Base-by-base conservation (phyloP, 2,113 vertebrate species). In the Nibea coibor region DNA sequence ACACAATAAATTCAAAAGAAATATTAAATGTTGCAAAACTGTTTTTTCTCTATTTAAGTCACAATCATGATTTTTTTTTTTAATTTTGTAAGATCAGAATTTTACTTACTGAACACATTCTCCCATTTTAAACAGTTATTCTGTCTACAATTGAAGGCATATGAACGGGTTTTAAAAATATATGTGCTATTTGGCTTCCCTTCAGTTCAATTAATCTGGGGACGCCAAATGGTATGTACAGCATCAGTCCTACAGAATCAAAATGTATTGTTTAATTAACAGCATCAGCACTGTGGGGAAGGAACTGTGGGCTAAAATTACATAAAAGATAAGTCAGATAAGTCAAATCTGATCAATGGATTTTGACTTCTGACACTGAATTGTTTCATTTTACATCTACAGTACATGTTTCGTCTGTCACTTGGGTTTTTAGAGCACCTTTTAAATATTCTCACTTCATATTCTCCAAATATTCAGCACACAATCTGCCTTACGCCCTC, bases 381-480 rank as follows among this genome's bases (percentile, higher is more conserved):
- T 16, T 15, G 61, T 65, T 19, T 39, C 15, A 20, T 39, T 62
- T 31, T 26, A 24, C 72, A 48, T 16, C 57, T 8, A 11, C 24
- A 69, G 20, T 12, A 12, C 64, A 61, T 17, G 16, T 63, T 39
- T 54, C 12, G n/a, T 48, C 24, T 72, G 26, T 62, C 72, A 50
- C 63, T 16, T 63, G 31, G 17, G 17, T 59, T 43, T 61, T 17
- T 48, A 50, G 74, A 58, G 71, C 75, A 88, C 75, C 12, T 66
- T 70, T 76, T 28, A 51, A 47, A 47, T 67, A 61, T 62, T 20
- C 12, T 61, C 56, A 39, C 17, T 54, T 76, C 31, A 28, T 59
- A 63, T 48, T 62, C 70, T 73, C 47, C 16, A 28, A 56, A 72
- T 75, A 62, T 26, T 57, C 77, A 75, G 39, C 77, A 48, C 66